Base-by-base conservation (phyloP, 2,888 invertebrate species). In the Lottia gigantea region DNA sequence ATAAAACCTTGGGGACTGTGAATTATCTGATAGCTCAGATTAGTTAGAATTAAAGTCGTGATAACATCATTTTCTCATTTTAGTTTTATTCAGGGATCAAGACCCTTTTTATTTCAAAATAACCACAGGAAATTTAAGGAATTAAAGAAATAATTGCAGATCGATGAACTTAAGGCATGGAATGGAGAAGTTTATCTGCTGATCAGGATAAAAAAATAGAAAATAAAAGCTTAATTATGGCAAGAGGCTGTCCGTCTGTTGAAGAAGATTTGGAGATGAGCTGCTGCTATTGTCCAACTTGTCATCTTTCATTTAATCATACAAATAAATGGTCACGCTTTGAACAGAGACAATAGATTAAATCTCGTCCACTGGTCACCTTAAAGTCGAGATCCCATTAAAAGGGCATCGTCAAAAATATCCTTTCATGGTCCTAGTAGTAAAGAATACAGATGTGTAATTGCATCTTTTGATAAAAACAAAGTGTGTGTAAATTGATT, bases 261-360 rank as follows among this genome's bases (percentile, higher is more conserved):
- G 55, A 23, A 23, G 19, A 14, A 55, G 55, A 55, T 55, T 19
- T 23, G 55, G 19, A 55, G 55, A 55, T 55, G 55, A 55, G 23
- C 11, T 55, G 55, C 19, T 23, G 55, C 55, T 23, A 55, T 55
- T 55, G 55, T 55, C 23, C 19, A 14, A 55, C 19, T 55, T 55
- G 55, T 55, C 55, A 19, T 55, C 55, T 55, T 55, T 55, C 19
- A 19, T 55, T 55, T 55, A 55, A 55, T 55, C 55, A 11, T 23
- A 55, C 19, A 11, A 55, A 55, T 55, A 55, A 55, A 23, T 23
- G 19, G 55, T 55, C 55, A 55, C 55, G 55, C 55, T 40, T 23
- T 55, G 55, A 19, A 23, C 55, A 55, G 11, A 23, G 55, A 55
- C 55, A 55, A 55, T 23, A 14, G 55, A 23, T 55, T 15, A 55